Base-by-base conservation (phyloP, 2,888 invertebrate genomes). In the Thera obeliscata region DNA sequence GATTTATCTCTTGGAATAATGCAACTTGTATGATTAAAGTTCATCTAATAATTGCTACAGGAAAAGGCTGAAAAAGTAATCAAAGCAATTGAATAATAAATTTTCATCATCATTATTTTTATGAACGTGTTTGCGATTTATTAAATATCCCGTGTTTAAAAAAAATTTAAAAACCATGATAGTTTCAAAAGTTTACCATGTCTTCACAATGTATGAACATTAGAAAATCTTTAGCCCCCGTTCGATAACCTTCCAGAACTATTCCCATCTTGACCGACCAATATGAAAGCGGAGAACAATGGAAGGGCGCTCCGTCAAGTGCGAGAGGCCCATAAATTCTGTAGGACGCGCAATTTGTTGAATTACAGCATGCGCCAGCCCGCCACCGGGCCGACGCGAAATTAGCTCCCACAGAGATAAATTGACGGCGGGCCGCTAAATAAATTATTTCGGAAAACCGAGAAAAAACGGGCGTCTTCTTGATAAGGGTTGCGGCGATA, bases 391-490 rank as follows among this genome's bases (percentile, higher is more conserved):
- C 91, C 89, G 90, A 89, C 92, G 90, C 89, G 90, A 93, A 93
- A 93, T 93, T 93, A 93, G 93, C 93, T 91, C 90, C 90, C 90
- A 86, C 89, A 86, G 91, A 92, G 93, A 93, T 93, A 93, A 93
- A 93, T 93, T 91, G 93, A 92, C 87, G 92, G 89, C 88, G 83
- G 88, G 76, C 90, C 86, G 91, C 92, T 92, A 93, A 93, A 93
- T 93, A 93, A 93, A 93, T 93, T 93, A 93, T 93, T 93, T 92
- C 93, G 93, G 93, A 93, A 93, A 93, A 93, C 92, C 93, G 91
- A 91, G 92, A 91, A 93, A 93, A 93, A 93, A 92, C 90, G 87
- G 86, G 87, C 91, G 86, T 92, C 91, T 93, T 93, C 86, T 92
- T 93, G 93, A 93, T 93, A 93, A 93, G 93, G 93, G 93, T 93